A percentile compares a stretch with the other conserved stretches of the same genome.
These are phyloP conservation scores for Micrasema minimum DNA, from an alignment of 1,140 invertebrate genomes.

Conservation along the genomic window DNA sequence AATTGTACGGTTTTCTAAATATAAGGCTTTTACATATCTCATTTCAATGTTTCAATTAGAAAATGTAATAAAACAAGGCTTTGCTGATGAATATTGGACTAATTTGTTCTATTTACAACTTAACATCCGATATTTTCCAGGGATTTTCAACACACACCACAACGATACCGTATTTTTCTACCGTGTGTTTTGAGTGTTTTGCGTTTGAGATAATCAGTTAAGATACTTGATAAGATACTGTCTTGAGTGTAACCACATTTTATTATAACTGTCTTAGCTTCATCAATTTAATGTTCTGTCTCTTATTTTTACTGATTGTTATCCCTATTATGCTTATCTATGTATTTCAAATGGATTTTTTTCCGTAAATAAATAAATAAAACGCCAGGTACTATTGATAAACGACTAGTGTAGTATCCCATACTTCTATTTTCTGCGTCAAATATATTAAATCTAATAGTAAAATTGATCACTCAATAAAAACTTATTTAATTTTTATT, in stretches of 20 bases:
- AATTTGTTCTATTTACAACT: neutral
- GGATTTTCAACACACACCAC: constrained; percentile 12
- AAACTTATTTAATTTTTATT: neutral
- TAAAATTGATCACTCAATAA: neutral
- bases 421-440: no score
- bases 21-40: constrained; percentile 43
- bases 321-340: no score
- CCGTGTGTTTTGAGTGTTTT: neutral
- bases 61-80: constrained; percentile 27
- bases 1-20: constrained; percentile 47
- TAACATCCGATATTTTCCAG: no score
- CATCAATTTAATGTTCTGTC: no score
- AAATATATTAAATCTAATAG: neutral
- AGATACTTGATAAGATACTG: neutral
- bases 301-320: no score
- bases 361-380: no score
- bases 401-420: no score
- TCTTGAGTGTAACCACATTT: neutral
- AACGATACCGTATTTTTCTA: neutral
- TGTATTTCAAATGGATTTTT: no score
- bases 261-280: no score
- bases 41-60: constrained; percentile 44
- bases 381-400: no score
- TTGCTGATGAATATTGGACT: constrained; percentile 10
- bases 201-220: neutral